These are phyloP conservation scores for Drosophila picticornis DNA, from an alignment of 2,888 invertebrate species.

Conservation along the genomic window DNA sequence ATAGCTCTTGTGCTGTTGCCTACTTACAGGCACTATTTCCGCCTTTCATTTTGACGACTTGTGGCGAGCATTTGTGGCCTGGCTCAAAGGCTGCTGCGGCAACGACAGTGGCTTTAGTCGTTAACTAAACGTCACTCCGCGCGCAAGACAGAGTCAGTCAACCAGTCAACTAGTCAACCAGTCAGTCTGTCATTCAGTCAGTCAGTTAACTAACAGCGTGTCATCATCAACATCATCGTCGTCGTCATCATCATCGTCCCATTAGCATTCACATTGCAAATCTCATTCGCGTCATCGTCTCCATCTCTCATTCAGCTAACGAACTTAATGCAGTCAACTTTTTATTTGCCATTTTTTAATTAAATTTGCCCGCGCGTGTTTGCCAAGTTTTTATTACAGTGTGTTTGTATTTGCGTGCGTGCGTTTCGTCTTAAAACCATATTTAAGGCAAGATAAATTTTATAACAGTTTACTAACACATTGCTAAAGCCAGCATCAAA, in stretches of 20 bases:
- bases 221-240: constrained; percentile 28
- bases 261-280: constrained; percentile 37
- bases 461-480: constrained; percentile 8
- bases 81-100: constrained; percentile 61
- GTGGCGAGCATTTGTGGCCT: constrained; percentile 45
- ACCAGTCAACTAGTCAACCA: constrained; percentile 6
- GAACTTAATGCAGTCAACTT: constrained; percentile 78
- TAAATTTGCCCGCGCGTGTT: constrained; percentile 58
- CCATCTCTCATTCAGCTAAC: constrained; percentile 48
- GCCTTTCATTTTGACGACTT: constrained; percentile 69
- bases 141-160: constrained; percentile 39
- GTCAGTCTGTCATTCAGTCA: constrained; percentile 10
- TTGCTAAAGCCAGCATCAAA: constrained; percentile 1
- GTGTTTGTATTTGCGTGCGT: neutral
- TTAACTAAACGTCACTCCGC: constrained; percentile 65
- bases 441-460: constrained; percentile 27
- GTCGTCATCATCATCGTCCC: constrained; percentile 26
- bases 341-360: constrained; percentile 76
- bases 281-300: constrained; percentile 40
- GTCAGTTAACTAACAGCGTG: constrained; percentile 22
- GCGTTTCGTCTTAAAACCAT: neutral
- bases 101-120: constrained; percentile 64
- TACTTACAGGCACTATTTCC: constrained; percentile 79
- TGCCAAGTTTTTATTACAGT: constrained; percentile 12
- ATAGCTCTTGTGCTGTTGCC: constrained; percentile 52